Base-by-base conservation (phyloP, 1,140 invertebrate genomes). In the Drosophila tsacasi region DNA sequence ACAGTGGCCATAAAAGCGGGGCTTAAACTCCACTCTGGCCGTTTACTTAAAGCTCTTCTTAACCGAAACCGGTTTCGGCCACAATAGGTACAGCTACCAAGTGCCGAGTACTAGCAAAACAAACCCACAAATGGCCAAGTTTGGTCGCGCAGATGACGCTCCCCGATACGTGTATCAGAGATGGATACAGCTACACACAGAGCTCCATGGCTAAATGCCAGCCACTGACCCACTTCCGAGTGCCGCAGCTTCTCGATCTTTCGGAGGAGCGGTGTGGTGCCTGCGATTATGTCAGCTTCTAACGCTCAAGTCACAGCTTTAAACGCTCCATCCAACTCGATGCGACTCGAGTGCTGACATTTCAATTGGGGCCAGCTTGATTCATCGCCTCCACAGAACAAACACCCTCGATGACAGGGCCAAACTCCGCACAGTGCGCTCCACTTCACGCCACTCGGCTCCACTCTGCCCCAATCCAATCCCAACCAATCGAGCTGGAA, bases 181-280 rank as follows among this genome's bases (percentile, higher is more conserved):
- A 78, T 58, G 67, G 66, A 72, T 74, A 79, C 83, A 72, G 72
- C 80, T 65, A 35, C 32, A 57, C 52, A 23, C 13, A 25, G 2
- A 30, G 32, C 54, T 55, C 21, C 15, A 39, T 55, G 35, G 63
- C 58, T 89, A 89, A 87, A 89, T 83, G 81, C 81, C 79, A 83
- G 62, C 84, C 60, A 79, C 83, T 87, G 84, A 89, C 84, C 84
- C 81, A 87, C 84, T 87, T 87, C 73, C 71, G 40, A 82, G 68
- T 64, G 55, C 50, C 72, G 55, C 42, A 65, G 64, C 62, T 17
- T 17, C 61, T 64, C 37, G 50, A 25, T 63, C 35, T 30, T 35
- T 12, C 23, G 8, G 54, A n/a, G 23, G 30, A 59, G 30, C 59
- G 27, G 17, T 15, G 19, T 5, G 32, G 19, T 25, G 27, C 12